phyloP scores from a whole-genome alignment of 2,113 vertebrate species.

The Sakesphorus luctuosus region DNA sequence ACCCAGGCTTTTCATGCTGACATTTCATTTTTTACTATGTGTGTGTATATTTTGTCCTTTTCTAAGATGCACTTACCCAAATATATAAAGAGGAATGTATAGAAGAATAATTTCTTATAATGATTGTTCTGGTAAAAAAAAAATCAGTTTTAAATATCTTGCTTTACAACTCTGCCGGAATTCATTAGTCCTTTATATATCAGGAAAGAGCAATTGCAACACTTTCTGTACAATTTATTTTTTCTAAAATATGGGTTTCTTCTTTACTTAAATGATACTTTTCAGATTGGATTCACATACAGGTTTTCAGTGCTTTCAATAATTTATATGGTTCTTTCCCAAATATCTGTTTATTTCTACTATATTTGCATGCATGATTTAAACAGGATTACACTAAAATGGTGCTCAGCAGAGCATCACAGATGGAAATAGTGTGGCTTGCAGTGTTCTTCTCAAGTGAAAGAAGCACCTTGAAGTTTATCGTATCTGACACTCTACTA shows the following conservation, averaged over 20 bases:
- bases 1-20: background rate
- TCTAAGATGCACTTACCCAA: background rate
- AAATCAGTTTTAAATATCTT: background rate
- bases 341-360: background rate
- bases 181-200: background rate
- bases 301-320: background rate
- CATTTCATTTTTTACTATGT: background rate
- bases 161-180: background rate
- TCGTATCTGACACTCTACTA: background rate
- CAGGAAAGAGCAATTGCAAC: background rate
- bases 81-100: background rate
- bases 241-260: background rate
- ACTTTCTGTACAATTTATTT: background rate
- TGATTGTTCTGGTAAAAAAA: background rate
- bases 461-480: background rate
- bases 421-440: background rate
- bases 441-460: background rate
- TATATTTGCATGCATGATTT: background rate
- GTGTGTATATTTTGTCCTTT: background rate
- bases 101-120: background rate
- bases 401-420: background rate
- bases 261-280: background rate
- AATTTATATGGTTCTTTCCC: background rate
- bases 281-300: background rate
- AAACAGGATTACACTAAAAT: background rate